Base-by-base conservation (phyloP, 1,140 invertebrate species). In the Aphelenchoides besseyi region DNA sequence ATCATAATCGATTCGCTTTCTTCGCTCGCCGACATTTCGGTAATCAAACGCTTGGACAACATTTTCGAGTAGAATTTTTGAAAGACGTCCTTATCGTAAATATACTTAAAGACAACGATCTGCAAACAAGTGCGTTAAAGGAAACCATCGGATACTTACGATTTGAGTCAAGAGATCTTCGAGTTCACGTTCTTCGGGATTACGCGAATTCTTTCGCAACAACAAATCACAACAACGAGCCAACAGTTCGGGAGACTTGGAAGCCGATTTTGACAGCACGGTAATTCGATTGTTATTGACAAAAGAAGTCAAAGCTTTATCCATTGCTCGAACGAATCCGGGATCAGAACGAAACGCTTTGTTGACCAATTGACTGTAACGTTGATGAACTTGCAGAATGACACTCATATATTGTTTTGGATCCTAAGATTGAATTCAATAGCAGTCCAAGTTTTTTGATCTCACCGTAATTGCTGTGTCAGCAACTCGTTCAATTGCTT, bases 51-150 rank as follows among this genome's bases (percentile, higher is more conserved):
- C 87, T 97, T 98, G 2, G 95, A 95, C 69, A 98, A 87, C 94
- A 98, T 96, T 88, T 98, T 98, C 84, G 93, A 95, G 86, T 98
- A 99, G 86, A 97, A 98, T 85, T 97, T 98, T 86, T 98, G 95
- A 87, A 98, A 98, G n/a, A 98, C 95, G 87, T 99, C 97, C 87
- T 98, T 99, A 86, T 99, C 96, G 87, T 98, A 95, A 66, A 98
- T 95, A 85, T 98, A 98, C 87, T 98, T 98, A 87, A 98, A 99
- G 26, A 98, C 94, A 72, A 97, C 92, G 95, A 98, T 98, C 92
- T 93, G 57, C n/a, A 69, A 69, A 26, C 54, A 9, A 68, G 64
- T 9, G 26, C n/a, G 48, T 12, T 18, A 55, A 37, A n/a, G n/a
- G 68, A n/a, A n/a, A n/a, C n/a, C n/a, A n/a, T n/a, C n/a, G n/a